phyloP scores from a whole-genome alignment of 2,888 invertebrate genomes.

The Ormyrus rosae region DNA sequence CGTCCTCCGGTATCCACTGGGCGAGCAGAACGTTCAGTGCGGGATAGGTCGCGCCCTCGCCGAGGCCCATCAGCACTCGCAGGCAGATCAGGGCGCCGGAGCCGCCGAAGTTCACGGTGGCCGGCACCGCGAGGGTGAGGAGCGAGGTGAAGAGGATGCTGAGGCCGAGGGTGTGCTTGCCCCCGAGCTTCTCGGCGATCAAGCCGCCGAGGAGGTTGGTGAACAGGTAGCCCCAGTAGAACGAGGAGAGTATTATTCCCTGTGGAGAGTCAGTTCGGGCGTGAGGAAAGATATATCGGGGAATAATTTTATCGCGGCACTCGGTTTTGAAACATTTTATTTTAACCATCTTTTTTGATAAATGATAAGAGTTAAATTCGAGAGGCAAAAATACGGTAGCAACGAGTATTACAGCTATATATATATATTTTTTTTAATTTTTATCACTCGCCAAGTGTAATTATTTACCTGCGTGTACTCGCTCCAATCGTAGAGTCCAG shows the following conservation, averaged over 20 bases:
- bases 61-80: slow-evolving; percentile 87
- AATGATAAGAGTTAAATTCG: too few relatives aligned
- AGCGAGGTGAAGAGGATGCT: slow-evolving; percentile 90
- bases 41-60: slow-evolving; percentile 90
- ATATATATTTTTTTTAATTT: too few relatives aligned
- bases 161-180: slow-evolving; percentile 88
- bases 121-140: slow-evolving; percentile 88
- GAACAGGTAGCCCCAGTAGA: slow-evolving; percentile 90
- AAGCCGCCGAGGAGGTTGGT: slow-evolving; percentile 90
- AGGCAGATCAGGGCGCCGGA: slow-evolving; percentile 85
- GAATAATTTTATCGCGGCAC: too few relatives aligned
- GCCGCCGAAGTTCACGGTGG: slow-evolving; percentile 82
- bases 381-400: too few relatives aligned
- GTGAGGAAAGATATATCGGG: too few relatives aligned
- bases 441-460: too few relatives aligned
- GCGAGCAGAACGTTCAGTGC: slow-evolving; percentile 89
- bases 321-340: too few relatives aligned
- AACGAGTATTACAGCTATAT: too few relatives aligned
- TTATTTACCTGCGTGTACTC: slow-evolving; percentile 56
- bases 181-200: slow-evolving; percentile 88
- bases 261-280: slow-evolving; percentile 64
- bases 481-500: slow-evolving; percentile 52
- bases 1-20: slow-evolving; percentile 86
- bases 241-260: slow-evolving; percentile 87
- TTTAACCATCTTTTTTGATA: too few relatives aligned